These are phyloP conservation scores for Psittacus erithacus DNA, from an alignment of 2,113 vertebrate species.

Conservation along the genomic window DNA sequence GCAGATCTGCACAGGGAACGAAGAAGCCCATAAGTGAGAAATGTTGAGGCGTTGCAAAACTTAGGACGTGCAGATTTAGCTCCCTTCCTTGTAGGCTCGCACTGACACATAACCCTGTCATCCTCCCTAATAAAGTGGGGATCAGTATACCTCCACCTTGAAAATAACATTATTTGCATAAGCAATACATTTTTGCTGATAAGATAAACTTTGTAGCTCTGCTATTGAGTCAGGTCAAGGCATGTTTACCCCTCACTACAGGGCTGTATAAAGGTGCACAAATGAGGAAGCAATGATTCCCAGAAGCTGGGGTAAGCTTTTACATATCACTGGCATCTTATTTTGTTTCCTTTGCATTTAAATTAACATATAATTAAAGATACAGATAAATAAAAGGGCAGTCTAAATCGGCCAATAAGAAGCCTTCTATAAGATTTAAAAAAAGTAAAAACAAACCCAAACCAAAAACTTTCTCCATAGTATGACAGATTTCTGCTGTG, in stretches of 20 bases:
- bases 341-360: background rate
- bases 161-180: background rate
- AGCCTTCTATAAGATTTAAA: background rate
- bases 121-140: background rate
- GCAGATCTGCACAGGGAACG: background rate
- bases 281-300: background rate
- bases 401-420: background rate
- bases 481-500: background rate
- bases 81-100: background rate
- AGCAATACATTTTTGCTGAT: background rate
- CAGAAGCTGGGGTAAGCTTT: background rate
- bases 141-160: background rate
- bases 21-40: background rate
- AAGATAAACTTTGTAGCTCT: background rate
- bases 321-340: background rate
- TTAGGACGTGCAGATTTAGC: background rate
- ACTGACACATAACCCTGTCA: rapidly evolving
- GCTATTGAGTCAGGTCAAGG: background rate
- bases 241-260: background rate
- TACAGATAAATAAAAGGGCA: background rate
- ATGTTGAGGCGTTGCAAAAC: background rate
- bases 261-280: background rate
- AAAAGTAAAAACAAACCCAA: background rate
- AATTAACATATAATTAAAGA: background rate
- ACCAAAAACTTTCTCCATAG: background rate